phyloP scores from a whole-genome alignment of 2,113 vertebrate species.

The Dipodomys ordii region DNA sequence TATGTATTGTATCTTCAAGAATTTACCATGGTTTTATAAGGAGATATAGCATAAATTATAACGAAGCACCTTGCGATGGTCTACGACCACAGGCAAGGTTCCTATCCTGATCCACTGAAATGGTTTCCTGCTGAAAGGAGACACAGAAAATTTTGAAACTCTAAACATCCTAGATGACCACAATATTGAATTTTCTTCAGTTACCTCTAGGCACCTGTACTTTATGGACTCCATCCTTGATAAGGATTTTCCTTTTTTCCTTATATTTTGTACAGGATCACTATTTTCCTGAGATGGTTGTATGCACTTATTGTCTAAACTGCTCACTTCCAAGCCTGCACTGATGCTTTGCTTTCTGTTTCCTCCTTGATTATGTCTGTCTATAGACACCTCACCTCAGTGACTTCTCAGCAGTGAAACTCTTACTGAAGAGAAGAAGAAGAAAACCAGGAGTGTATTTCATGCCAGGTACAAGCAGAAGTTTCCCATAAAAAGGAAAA shows the following conservation, averaged over 20 bases:
- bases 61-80: background rate
- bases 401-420: background rate
- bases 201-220: background rate
- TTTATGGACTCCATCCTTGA: background rate
- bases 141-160: background rate
- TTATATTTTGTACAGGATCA: background rate
- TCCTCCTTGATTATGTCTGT: background rate
- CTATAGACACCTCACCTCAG: background rate
- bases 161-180: background rate
- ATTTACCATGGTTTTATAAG: background rate
- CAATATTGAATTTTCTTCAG: background rate
- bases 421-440: too few relatives aligned
- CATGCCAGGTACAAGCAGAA: too few relatives aligned
- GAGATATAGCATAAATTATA: background rate
- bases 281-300: background rate
- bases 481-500: too few relatives aligned
- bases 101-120: background rate
- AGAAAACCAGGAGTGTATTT: too few relatives aligned
- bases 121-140: background rate
- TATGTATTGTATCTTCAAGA: conserved; percentile 1
- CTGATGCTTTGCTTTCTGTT: background rate
- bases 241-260: background rate
- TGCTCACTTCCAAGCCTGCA: background rate
- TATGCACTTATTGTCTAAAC: background rate
- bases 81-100: background rate